Percentiles rank a stretch among this genome's conserved stretches.
Conservation (phyloP, 2,113 vertebrate genomes). For the Terrapene triunguis region DNA sequence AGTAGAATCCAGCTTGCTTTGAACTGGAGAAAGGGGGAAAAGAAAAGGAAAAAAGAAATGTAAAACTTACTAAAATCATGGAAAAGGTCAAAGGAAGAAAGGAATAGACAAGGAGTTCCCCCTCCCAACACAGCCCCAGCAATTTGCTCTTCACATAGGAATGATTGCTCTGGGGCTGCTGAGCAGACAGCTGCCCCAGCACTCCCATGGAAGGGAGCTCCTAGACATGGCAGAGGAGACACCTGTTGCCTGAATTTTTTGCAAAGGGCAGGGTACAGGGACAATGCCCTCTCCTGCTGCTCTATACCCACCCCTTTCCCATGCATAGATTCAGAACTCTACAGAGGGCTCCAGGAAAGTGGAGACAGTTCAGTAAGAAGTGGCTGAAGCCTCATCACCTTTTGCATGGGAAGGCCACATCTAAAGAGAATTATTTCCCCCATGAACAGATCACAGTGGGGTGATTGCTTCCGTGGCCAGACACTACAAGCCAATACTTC, state of each 20-base stretch:
- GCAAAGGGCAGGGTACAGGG: not conserved
- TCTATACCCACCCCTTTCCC: not conserved
- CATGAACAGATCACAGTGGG: not conserved
- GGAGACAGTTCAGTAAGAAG: accelerated
- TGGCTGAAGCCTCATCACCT: not conserved
- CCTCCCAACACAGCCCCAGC: not conserved
- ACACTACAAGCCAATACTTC: accelerated
- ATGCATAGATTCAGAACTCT: not conserved
- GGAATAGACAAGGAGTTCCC: not conserved
- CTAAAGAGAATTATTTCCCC: not conserved
- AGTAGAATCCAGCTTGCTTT: not conserved
- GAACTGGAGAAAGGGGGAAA: not conserved
- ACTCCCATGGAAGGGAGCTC: not conserved
- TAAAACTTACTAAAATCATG: not conserved
- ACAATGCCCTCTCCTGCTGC: not conserved
- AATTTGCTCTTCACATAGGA: accelerated
- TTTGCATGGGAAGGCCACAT: accelerated
- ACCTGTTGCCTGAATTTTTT: accelerated
- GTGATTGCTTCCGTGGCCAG: accelerated
- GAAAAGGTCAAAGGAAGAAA: not conserved
- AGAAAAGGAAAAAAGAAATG: not conserved
- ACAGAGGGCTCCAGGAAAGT: not conserved
- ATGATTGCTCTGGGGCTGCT: not conserved
- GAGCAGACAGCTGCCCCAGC: not conserved
- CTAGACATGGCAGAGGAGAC: not conserved